phyloP scores from a whole-genome alignment of 2,797 vertebrate species.

The Microcaecilia unicolor region DNA sequence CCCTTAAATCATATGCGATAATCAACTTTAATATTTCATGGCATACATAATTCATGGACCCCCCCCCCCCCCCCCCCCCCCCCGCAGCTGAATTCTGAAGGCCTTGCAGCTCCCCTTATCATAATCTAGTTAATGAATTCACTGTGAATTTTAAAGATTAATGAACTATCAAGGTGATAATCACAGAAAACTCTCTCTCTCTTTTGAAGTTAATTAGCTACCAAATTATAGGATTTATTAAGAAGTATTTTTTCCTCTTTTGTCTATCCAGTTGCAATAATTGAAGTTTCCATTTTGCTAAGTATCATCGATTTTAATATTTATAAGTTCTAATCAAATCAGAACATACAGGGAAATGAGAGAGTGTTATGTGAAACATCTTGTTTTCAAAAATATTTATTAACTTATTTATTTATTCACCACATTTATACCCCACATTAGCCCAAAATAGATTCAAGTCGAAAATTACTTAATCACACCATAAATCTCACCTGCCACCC shows the following conservation, averaged over 20 bases:
- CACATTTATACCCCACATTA: no score
- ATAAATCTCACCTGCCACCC: no score
- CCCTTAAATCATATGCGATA: no score
- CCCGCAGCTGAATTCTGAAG: background rate
- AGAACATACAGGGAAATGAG: no score
- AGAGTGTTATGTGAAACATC: no score
- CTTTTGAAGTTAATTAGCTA: constrained; percentile 7
- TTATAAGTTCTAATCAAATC: background rate
- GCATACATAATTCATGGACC: constrained; percentile 45
- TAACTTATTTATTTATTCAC: no score
- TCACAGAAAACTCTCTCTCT: background rate
- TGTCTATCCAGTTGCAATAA: background rate
- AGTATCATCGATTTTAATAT: background rate
- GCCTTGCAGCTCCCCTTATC: background rate
- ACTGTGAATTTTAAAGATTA: background rate
- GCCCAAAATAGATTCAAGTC: no score
- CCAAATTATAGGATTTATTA: background rate
- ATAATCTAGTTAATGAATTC: background rate
- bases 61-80: no score
- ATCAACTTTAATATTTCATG: constrained; percentile 60
- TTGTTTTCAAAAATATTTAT: no score
- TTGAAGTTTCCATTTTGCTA: background rate
- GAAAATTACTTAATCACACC: no score
- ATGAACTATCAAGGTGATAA: constrained; percentile 1
- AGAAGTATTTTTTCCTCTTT: background rate